Evolutionary conservation across 2,797 vertebrate genomes (phyloP), one percentile per base, ranked within the genome.

Genomic region (Lerista edwardsae): DNA sequence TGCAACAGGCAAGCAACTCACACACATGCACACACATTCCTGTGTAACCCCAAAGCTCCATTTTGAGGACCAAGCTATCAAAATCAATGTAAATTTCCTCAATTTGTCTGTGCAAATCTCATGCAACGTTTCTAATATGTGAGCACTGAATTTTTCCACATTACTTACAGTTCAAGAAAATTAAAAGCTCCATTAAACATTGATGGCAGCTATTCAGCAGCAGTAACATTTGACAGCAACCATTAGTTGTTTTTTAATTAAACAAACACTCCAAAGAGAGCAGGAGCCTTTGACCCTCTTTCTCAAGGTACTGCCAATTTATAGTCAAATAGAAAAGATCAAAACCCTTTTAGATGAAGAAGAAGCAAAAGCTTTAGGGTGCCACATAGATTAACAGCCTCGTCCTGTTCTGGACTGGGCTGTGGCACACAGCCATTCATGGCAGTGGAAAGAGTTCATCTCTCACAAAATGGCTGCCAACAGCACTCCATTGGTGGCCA

Each of bases 151-250:
- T 82, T 82, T 86, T 74, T 71, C 68, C 44, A 76, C 57, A 86
- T 81, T 68, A 72, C 79, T 82, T 77, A 51, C 41, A 71, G 57
- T 47, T 59, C 74, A 82, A 82, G 73, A 71, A 34, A 64, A 72
- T 81, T 86, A 82, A 86, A 81, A 64, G 65, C 41, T 59, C 79
- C 67, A 86, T 86, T 82, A 86, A 86, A 86, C 65, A 82, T 17
- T 82, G 80, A 86, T 82, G 84, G 65, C 79, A 86, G 84, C 80
- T 77, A 86, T 82, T 82, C 84, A 71, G 39, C 79, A 82, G 67
- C 14, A 86, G 65, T 77, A 86, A 77, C 77, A 77, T 86, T 77
- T 82, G 84, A 86, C 84, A 86, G 84, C 65, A 77, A 81, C 73
- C 74, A 86, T 86, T 82, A 86, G 79, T 79, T 73, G 11, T 1